Evolutionary conservation across 2,113 vertebrate species (phyloP), one percentile per base, ranked within the genome.

Genomic region (Fregata magnificens): DNA sequence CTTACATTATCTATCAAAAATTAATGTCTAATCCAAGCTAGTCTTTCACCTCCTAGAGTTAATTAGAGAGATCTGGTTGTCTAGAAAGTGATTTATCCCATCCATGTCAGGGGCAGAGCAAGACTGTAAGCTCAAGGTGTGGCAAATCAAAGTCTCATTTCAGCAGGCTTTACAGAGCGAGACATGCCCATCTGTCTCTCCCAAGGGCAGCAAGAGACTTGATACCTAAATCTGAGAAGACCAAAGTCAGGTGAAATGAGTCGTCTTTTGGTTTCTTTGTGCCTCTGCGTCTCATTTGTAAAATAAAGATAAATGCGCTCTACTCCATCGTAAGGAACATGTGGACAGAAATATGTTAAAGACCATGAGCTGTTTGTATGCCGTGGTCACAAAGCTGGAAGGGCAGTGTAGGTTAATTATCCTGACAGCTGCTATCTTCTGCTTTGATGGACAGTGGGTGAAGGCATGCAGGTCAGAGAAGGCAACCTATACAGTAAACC

Each of bases 81-180:
- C 45, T 72, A 66, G 18, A 81, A 94, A 56, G 28, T 31, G 67
- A 74, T 93, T 84, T 84, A 62, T 49, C 10, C 36, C 36, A 49
- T 28, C 44, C 14, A 15, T 56, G 8, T 9, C 28, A n/a, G 8
- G 50, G 58, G 21, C 18, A 84, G 40, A 69, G 24, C 0, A 0
- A 67, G 47, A 14, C 62, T 67, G 21, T 8, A 44, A 61, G 56
- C 25, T 40, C 36, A 47, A 65, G 80, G 47, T 40, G 26, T 77
- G 77, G 34, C 72, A 81, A 74, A 71, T 22, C 36, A 58, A 87
- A 72, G 25, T 61, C 31, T 84, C 45, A 11, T 45, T 53, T 70
- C 69, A 84, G 28, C 55, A 84, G 59, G 31, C 34, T 93, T 31
- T 81, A 29, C 29, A 66, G 77, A 78, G 20, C 17, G 77, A 78